Base-by-base conservation (phyloP, 1,140 invertebrate genomes). In the Meloidogyne hapla region DNA sequence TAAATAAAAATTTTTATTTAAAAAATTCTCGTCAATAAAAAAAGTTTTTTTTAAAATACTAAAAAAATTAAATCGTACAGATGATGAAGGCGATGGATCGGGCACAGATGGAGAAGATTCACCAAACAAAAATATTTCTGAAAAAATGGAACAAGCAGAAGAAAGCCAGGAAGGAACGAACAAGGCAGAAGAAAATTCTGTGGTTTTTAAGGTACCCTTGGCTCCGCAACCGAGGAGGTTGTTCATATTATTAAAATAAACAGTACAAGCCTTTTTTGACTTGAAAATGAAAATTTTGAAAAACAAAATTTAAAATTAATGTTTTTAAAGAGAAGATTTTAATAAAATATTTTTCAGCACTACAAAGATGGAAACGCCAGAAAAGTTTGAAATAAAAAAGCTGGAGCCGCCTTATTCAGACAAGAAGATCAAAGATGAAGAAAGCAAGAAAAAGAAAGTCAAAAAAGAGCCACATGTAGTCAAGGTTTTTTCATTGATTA, bases 131-230 rank as follows among this genome's bases (percentile, higher is more conserved):
- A 68, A 25, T 68, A 26, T 25, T 68, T 45, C 0, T 12, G 15
- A 48, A 18, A 23, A 71, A 2, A 0, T 56, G 42, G 26, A 56
- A 21, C 6, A 25, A 71, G 2, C 15, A 18, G 45, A 42, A 42
- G 33, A 18, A 2, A 23, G 18, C 10, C 38, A 18, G 12, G 40
- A 45, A 61, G 69, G 6, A 71, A 6, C 10, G 12, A 45, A 42
- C 18, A 15, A 48, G n/a, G 42, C 33, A 61, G 69, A 71, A 40
- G 45, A 40, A 45, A 71, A 45, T 48, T 28, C 69, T 45, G 69
- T 71, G 69, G 69, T 71, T 71, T 71, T 71, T 71, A 71, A 71
- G 69, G 69, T 71, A 71, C 69, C 69, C 61, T 71, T 71, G 69
- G 69, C 69, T 28, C 69, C 69, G 23, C 69, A 71, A 71, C 28